A percentile compares a stretch with the other conserved stretches of the same genome.
phyloP scores from a whole-genome alignment of 2,797 vertebrate genomes.

The Mico argentatus region DNA sequence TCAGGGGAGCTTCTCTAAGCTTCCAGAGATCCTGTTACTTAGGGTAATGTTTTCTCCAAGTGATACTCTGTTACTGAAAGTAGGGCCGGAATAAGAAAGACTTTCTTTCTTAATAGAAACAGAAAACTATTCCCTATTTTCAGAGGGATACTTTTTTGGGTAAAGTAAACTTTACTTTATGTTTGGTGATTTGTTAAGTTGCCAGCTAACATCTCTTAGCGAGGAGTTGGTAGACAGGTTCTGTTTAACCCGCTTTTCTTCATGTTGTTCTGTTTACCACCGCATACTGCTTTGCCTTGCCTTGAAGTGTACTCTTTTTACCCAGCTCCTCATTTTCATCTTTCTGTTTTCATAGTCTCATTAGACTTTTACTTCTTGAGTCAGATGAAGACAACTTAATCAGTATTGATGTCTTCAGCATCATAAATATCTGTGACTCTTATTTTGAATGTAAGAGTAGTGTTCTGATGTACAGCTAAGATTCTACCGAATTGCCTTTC shows the following conservation, averaged over 20 bases:
- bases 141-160: not conserved
- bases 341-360: not conserved
- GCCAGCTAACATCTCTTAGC: not conserved
- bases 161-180: not conserved
- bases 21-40: not conserved
- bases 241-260: not conserved
- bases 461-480: not conserved
- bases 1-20: not conserved
- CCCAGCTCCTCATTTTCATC: not conserved
- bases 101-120: not conserved
- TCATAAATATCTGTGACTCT: not conserved
- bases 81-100: not conserved
- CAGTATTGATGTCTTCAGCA: not conserved
- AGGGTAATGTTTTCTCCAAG: not conserved
- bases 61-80: not conserved
- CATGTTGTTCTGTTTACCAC: not conserved
- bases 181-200: not conserved
- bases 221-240: not conserved
- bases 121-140: not conserved
- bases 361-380: not conserved
- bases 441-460: not conserved
- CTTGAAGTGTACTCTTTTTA: not conserved
- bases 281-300: not conserved
- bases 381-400: not conserved
- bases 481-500: not conserved